Conservation (phyloP, 2,888 invertebrate species). For the Agrotis clavis region DNA sequence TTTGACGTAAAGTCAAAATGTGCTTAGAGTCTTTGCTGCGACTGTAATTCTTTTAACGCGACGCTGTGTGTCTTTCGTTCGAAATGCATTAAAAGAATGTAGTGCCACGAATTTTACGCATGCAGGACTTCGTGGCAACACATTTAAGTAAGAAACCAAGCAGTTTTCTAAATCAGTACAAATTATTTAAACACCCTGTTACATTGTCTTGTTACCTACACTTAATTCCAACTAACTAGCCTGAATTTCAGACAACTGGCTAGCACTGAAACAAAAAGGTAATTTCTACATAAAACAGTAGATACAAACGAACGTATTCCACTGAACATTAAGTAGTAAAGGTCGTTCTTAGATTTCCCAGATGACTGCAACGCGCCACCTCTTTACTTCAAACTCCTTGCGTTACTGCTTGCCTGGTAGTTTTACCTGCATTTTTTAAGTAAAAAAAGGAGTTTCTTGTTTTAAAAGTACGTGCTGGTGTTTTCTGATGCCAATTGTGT, state of each 20-base stretch:
- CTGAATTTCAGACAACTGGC: slow-evolving; percentile 1
- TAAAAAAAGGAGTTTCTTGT: background rate
- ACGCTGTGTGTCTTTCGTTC: no score
- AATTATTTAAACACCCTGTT: background rate
- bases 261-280: slow-evolving; percentile 33
- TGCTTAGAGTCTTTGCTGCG: no score
- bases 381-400: slow-evolving; percentile 31
- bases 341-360: slow-evolving; percentile 56
- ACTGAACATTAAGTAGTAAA: slow-evolving; percentile 56
- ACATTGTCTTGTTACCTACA: background rate
- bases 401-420: slow-evolving; percentile 39
- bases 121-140: no score
- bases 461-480: background rate
- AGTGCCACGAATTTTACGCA: no score
- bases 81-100: no score
- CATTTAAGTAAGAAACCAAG: no score
- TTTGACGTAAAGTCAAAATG: no score
- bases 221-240: background rate
- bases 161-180: no score
- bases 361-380: slow-evolving; percentile 31
- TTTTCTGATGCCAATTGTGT: background rate
- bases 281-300: slow-evolving; percentile 42
- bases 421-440: slow-evolving; percentile 36
- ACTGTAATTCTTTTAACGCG: no score
- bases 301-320: slow-evolving; percentile 36